These are phyloP conservation scores for Araneus ventricosus DNA, from an alignment of 1,140 invertebrate genomes.

Conservation along the genomic window DNA sequence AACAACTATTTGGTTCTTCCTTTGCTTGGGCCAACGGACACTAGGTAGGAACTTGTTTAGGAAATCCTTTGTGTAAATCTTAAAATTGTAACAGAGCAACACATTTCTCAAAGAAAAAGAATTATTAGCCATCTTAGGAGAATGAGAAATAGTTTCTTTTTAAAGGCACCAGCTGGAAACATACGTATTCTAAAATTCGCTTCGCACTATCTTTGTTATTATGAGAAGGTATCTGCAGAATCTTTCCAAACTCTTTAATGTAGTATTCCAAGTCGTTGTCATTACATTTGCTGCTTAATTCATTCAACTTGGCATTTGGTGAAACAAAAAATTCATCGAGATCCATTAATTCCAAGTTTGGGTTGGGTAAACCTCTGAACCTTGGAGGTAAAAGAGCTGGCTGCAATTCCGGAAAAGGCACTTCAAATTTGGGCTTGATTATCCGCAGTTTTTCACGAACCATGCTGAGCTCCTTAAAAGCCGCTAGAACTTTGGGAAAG, in stretches of 20 bases:
- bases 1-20: too few species aligned
- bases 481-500: slow-evolving; percentile 76
- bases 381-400: slow-evolving; percentile 96
- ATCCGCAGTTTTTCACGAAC: slow-evolving; percentile 95
- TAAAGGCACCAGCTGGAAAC: slow-evolving; percentile 83
- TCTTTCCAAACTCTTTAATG: slow-evolving; percentile 92
- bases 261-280: slow-evolving; percentile 92
- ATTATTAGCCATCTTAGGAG: too few species aligned
- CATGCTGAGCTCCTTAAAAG: slow-evolving; percentile 91
- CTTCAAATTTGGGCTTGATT: slow-evolving; percentile 98
- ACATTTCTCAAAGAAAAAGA: too few species aligned
- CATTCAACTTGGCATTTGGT: slow-evolving; percentile 92
- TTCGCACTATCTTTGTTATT: slow-evolving; percentile 80
- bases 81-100: too few species aligned
- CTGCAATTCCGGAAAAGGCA: slow-evolving; percentile 94
- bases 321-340: slow-evolving; percentile 98
- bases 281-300: slow-evolving; percentile 95
- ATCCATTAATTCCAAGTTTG: slow-evolving; percentile 96
- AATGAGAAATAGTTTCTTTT: slow-evolving; percentile 79
- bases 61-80: too few species aligned
- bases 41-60: too few species aligned
- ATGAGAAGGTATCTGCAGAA: slow-evolving; percentile 83
- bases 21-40: too few species aligned
- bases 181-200: slow-evolving; percentile 83
- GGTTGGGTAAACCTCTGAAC: slow-evolving; percentile 94